Percentiles rank a stretch among this genome's conserved stretches.
Evolutionary conservation across 1,140 invertebrate species (phyloP).

Genomic region (Ceratina australensis): DNA sequence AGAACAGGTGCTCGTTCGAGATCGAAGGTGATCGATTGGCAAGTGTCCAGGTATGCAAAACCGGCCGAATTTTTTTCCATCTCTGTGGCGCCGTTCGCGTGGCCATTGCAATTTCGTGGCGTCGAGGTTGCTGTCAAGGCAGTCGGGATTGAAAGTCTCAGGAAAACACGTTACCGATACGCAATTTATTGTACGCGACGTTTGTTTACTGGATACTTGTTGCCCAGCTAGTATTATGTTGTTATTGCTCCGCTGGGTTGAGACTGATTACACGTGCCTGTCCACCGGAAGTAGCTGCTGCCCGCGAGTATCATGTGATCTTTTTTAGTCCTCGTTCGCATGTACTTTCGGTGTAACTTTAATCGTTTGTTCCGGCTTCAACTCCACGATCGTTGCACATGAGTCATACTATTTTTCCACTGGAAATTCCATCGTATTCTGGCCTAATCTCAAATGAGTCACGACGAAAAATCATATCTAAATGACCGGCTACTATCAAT

Average conservation of each 20-base stretch:
- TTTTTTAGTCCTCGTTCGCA: slow-evolving; percentile 31
- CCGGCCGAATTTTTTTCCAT: slow-evolving; percentile 20
- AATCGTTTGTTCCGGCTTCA: slow-evolving; percentile 6
- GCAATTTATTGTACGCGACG: too few relatives aligned
- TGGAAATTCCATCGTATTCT: neutral
- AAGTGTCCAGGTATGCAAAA: slow-evolving; percentile 11
- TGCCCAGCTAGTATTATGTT: neutral
- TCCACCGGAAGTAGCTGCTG: slow-evolving; percentile 51
- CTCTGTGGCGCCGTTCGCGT: neutral
- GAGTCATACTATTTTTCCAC: neutral
- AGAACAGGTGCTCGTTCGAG: too few relatives aligned
- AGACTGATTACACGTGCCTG: slow-evolving; percentile 52
- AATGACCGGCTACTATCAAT: too few relatives aligned
- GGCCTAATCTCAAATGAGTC: neutral
- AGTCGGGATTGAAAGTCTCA: neutral
- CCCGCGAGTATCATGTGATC: slow-evolving; percentile 57
- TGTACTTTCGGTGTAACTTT: slow-evolving; percentile 12
- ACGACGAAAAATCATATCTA: too few relatives aligned
- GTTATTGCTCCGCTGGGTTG: slow-evolving; percentile 44
- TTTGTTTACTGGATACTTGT: neutral
- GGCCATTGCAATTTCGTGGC: slow-evolving; percentile 3
- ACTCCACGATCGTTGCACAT: too few relatives aligned
- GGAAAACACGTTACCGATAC: neutral
- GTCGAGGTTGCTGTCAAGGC: slow-evolving; percentile 43
- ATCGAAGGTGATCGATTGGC: neutral